Conservation (phyloP, 1,140 invertebrate genomes). For the Ptiloglossa arizonensis region DNA sequence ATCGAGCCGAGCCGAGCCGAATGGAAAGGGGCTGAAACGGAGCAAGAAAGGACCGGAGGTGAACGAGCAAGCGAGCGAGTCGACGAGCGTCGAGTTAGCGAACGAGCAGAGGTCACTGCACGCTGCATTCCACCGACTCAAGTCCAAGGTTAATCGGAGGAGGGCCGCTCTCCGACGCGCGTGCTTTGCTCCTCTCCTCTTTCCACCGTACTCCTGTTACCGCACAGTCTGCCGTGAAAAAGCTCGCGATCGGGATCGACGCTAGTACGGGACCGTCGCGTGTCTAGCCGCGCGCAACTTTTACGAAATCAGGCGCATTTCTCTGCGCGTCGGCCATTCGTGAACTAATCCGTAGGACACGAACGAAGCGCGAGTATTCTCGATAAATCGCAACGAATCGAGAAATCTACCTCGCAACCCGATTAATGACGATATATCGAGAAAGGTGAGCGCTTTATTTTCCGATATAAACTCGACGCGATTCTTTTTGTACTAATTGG, state of each 20-base stretch:
- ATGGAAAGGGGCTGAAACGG: constrained; percentile 1
- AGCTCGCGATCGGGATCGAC: neutral
- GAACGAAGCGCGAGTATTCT: no score
- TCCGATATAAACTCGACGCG: no score
- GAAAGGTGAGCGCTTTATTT: no score
- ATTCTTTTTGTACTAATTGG: no score
- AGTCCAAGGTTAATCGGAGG: constrained; percentile 77
- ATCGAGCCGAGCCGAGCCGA: neutral
- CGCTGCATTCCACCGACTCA: constrained; percentile 77
- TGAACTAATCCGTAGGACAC: no score
- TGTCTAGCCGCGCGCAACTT: neutral
- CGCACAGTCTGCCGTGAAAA: constrained; percentile 1
- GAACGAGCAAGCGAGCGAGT: constrained; percentile 47
- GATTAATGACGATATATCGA: no score
- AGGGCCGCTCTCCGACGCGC: constrained; percentile 39
- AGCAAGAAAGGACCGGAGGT: constrained; percentile 48
- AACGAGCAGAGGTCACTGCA: constrained; percentile 75
- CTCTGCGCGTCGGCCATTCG: no score
- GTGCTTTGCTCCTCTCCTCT: constrained; percentile 24
- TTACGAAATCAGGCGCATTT: no score
- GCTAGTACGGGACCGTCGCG: neutral
- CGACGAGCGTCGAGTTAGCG: constrained; percentile 42
- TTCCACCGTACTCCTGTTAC: constrained; percentile 3
- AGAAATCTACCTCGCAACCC: no score
- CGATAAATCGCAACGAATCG: no score